phyloP scores from a whole-genome alignment of 2,113 vertebrate species.

The Herpetotheres cachinnans region DNA sequence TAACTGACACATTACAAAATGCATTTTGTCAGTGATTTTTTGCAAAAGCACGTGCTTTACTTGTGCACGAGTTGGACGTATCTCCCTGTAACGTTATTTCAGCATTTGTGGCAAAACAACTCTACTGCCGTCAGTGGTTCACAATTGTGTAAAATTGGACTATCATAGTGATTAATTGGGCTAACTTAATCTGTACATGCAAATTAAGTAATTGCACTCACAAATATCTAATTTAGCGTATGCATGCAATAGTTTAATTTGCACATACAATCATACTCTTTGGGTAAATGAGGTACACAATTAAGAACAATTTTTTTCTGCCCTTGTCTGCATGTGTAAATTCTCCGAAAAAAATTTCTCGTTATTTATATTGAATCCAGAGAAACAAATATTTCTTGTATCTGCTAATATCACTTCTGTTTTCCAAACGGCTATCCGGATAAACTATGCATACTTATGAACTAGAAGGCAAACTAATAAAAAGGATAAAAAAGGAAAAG shows the following conservation, averaged over 20 bases:
- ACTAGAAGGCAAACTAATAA: neutral
- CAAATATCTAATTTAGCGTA: neutral
- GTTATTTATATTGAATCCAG: neutral
- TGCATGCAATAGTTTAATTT: neutral
- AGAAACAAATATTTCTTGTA: neutral
- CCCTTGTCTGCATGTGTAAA: neutral
- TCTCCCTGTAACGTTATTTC: neutral
- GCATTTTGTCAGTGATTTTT: neutral
- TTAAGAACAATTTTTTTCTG: neutral
- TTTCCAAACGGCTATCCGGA: neutral
- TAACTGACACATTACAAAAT: neutral
- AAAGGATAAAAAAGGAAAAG: neutral
- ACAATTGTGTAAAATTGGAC: slow-evolving; percentile 17
- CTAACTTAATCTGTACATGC: slow-evolving; percentile 29
- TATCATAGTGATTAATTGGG: slow-evolving; percentile 35
- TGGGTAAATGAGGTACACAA: neutral
- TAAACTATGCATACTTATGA: neutral
- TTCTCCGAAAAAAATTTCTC: neutral
- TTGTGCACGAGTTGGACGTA: neutral
- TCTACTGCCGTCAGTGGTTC: neutral
- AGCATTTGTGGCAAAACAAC: neutral
- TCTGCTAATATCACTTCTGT: neutral
- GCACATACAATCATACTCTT: neutral
- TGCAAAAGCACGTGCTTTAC: neutral
- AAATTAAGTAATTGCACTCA: slow-evolving; percentile 27